Base-by-base conservation (phyloP, 2,888 invertebrate genomes). In the Lasioglossum zephyrum region DNA sequence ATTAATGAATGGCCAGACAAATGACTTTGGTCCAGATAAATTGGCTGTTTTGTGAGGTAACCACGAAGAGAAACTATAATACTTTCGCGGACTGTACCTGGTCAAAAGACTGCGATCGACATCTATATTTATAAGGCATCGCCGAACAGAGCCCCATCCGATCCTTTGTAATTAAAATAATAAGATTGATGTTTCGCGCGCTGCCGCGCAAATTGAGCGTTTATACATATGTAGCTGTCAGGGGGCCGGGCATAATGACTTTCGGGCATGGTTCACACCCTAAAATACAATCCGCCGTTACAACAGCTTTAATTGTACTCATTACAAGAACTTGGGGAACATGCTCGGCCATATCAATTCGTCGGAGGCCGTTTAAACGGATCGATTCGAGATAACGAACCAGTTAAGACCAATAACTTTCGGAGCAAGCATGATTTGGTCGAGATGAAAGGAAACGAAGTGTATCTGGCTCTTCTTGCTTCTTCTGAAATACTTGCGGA, bases 121-220 rank as follows among this genome's bases (percentile, higher is more conserved):
- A 88, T 89, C 89, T 89, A 88, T 89, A 89, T 89, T 89, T 89
- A 88, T 89, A 89, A 88, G 88, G 86, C 83, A 86, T 86, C 88
- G 86, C 53, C 84, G 88, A 79, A 84, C 88, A 60, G 31, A 70
- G 70, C 75, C 73, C 79, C 74, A 74, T 47, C 79, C 84, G 76
- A 87, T 90, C 86, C 85, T 89, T 91, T 89, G 88, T 91, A 91
- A 91, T 91, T 91, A 91, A 91, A 91, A 89, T 91, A 91, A 90
- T 91, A 91, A 91, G 91, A 91, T 91, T 89, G 91, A 91, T 91
- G 89, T 89, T 88, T 89, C 88, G 85, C 90, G 86, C 85, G 89
- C 80, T 80, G 86, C 81, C 82, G 84, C 86, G 89, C 89, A 91
- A 91, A 91, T 91, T 88, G 88, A 88, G 88, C 88, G 84, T 90